Percentiles rank a stretch among this genome's conserved stretches.
These are phyloP conservation scores for Hermatobates lingyangjiaoensis DNA, from an alignment of 1,140 invertebrate species.

Conservation along the genomic window DNA sequence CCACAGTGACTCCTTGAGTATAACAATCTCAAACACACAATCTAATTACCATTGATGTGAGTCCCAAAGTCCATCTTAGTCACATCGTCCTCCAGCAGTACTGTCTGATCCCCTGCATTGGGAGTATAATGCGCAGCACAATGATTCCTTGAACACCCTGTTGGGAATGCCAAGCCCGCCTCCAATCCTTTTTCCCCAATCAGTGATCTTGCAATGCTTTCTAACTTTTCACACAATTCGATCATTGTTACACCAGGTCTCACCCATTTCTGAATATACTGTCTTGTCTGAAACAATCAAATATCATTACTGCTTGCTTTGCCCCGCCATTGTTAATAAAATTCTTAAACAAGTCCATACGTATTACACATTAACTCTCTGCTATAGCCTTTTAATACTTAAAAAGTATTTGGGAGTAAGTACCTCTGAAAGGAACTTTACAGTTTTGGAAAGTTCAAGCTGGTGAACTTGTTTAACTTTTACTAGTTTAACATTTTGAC, in stretches of 20 bases:
- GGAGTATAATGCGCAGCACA: slow-evolving; percentile 99
- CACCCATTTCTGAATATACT: slow-evolving; percentile 77
- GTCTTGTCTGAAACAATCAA: slow-evolving; percentile 46
- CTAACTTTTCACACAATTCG: slow-evolving; percentile 93
- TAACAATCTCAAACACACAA: neutral
- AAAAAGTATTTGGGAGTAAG: too few species aligned
- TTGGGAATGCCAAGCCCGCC: slow-evolving; percentile 95
- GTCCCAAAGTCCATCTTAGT: slow-evolving; percentile 99
- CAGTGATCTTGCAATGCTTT: slow-evolving; percentile 71
- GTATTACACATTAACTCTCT: too few species aligned
- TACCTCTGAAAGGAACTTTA: too few species aligned
- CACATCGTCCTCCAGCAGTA: slow-evolving; percentile 89
- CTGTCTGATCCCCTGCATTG: slow-evolving; percentile 91
- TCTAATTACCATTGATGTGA: slow-evolving; percentile 72
- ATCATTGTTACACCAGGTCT: slow-evolving; percentile 99
- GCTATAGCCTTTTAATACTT: too few species aligned
- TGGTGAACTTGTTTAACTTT: too few species aligned
- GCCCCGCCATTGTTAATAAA: too few species aligned
- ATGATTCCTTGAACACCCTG: slow-evolving; percentile 94
- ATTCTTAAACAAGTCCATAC: too few species aligned
- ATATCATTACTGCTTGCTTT: too few species aligned
- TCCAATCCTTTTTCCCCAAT: slow-evolving; percentile 91
- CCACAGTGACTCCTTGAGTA: neutral
- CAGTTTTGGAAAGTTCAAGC: too few species aligned
- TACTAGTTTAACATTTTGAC: too few species aligned